These are phyloP conservation scores for Notothenia coriiceps DNA, from an alignment of 2,113 vertebrate genomes.

Conservation along the genomic window DNA sequence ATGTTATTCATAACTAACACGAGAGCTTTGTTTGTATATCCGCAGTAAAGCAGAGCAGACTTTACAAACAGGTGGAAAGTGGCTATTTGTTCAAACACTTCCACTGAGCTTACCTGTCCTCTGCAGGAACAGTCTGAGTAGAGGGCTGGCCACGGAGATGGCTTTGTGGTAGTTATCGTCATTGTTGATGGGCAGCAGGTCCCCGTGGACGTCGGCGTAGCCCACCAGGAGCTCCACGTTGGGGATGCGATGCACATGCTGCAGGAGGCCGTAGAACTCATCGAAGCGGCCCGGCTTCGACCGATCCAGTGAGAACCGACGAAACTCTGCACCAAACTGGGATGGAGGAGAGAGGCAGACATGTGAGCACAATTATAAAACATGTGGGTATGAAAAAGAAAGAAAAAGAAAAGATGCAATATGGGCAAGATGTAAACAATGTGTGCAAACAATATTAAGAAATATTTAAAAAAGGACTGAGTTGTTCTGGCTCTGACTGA, in stretches of 20 bases:
- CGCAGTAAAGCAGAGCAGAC: constrained; percentile 16
- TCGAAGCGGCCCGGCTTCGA: constrained; percentile 97
- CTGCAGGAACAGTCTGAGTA: constrained; percentile 96
- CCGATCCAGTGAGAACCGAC: constrained; percentile 96
- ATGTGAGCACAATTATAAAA: constrained; percentile 3
- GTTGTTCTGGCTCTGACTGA: not conserved
- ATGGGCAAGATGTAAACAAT: not conserved
- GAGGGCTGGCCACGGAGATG: constrained; percentile 93
- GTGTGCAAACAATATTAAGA: not conserved
- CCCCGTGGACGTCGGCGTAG: constrained; percentile 95
- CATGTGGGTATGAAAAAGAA: not conserved
- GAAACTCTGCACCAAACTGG: constrained; percentile 98
- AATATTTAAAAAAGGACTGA: not conserved
- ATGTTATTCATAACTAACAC: not conserved
- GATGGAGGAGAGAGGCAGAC: constrained; percentile 34
- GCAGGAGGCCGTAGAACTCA: constrained; percentile 96
- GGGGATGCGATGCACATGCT: constrained; percentile 97
- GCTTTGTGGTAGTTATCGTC: constrained; percentile 99
- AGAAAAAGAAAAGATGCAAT: not conserved
- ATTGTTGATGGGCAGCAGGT: constrained; percentile 97
- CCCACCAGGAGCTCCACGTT: constrained; percentile 95
- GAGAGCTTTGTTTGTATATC: constrained; percentile 18
- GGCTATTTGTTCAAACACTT: not conserved
- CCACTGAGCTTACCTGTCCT: constrained; percentile 90
- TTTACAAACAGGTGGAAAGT: constrained; percentile 9